Base-by-base conservation (phyloP, 2,797 vertebrate species). In the Steatocranus sp. region DNA sequence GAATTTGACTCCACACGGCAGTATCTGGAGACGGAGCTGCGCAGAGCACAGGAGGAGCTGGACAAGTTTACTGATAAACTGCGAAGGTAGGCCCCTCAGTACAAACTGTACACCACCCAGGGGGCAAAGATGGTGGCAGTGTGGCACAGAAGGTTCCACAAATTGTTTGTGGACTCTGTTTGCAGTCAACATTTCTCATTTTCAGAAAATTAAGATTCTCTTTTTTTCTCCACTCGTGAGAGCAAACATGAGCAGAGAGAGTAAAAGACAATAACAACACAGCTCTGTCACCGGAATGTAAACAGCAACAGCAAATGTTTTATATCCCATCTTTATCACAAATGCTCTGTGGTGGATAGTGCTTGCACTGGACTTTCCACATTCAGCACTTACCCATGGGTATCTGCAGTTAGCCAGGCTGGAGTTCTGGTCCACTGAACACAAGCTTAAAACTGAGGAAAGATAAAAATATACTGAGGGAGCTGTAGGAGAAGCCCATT, bases 31-130 rank as follows among this genome's bases (percentile, higher is more conserved):
- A 97, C 98, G 3, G 98, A 99, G 95, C 93, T 99, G 93, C 96
- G 98, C 49, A 96, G 98, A 6, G 98, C 98, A 10, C 98, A 99
- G 95, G 98, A 99, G 93, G 98, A 99, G 91, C 97, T 99, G 78
- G 98, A 99, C 96, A 99, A 99, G 96, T 98, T 99, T 77, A 99
- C 98, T 0, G 98, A 99, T 92, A 99, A 99, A 88, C 96, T 99
- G 89, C 97, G 97, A 95, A 96, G 97, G 98, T 99, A 87, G 49
- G 66, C 17, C 3, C 68, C 41, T 48, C 51, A 12, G n/a, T 5
- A n/a, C 18, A 10, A 10, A 2, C 43, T 12, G 74, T 10, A 8
- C 48, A 46, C 20, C 87, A 91, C 11, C 10, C 11, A 61, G 54
- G 61, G 46, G 61, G 11, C 4, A 6, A 61, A 43, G 3, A 70